Conservation (phyloP, 2,797 vertebrate species). For the Eospalax fontanierii region DNA sequence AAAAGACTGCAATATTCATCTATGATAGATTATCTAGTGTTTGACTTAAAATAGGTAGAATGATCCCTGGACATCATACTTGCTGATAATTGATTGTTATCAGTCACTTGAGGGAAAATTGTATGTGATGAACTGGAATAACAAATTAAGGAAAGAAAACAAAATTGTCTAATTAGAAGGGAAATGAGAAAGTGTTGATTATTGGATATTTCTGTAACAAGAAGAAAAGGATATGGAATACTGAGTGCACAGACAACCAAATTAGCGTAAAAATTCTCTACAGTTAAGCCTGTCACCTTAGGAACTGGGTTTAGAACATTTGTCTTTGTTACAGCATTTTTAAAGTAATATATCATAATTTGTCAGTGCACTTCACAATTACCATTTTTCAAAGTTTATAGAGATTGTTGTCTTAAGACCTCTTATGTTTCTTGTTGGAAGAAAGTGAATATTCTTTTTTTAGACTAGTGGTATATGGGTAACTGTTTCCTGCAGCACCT, state of each 20-base stretch:
- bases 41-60: background rate
- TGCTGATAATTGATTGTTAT: background rate
- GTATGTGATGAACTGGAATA: background rate
- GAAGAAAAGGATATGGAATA: background rate
- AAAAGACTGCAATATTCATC: background rate
- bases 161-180: background rate
- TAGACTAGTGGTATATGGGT: background rate
- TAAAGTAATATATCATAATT: background rate
- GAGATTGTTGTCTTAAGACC: background rate
- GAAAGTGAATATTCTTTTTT: background rate
- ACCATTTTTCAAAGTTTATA: background rate
- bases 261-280: background rate
- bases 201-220: background rate
- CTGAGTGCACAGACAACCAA: background rate
- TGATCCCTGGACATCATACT: background rate
- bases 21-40: background rate
- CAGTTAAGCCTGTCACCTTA: background rate
- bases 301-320: background rate
- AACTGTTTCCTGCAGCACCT: background rate
- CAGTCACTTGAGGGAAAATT: background rate
- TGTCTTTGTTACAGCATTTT: background rate
- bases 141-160: background rate
- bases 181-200: background rate
- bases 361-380: background rate
- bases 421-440: background rate